Conservation (phyloP, 2,113 vertebrate species). For the Pao palembangensis region DNA sequence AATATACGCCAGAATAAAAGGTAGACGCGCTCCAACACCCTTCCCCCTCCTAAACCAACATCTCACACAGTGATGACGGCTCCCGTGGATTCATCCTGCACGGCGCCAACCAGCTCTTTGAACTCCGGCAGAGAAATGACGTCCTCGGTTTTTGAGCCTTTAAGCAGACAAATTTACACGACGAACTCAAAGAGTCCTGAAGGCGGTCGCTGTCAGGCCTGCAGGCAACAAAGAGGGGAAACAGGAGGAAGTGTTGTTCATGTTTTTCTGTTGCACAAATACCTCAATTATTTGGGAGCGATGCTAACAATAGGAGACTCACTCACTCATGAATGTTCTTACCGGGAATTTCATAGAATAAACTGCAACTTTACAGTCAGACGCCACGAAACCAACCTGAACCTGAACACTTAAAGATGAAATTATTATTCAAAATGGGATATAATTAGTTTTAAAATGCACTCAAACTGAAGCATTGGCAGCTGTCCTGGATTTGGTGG, state of each 20-base stretch:
- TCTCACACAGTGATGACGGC: constrained; percentile 37
- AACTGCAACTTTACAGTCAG: not conserved
- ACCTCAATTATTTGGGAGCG: constrained; percentile 29
- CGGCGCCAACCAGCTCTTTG: constrained; percentile 31
- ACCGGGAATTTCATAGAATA: not conserved
- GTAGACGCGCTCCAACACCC: not conserved
- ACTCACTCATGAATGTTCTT: not conserved
- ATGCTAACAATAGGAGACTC: constrained; percentile 15
- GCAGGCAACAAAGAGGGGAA: constrained; percentile 31
- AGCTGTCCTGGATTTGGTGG: too few relatives aligned
- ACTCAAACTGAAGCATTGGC: too few relatives aligned
- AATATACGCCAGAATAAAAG: constrained; percentile 8
- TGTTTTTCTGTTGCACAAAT: constrained; percentile 35
- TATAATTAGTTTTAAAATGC: too few relatives aligned
- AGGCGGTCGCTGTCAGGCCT: constrained; percentile 34
- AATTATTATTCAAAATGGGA: too few relatives aligned
- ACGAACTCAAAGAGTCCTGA: constrained; percentile 34
- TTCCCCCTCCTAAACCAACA: constrained; percentile 5
- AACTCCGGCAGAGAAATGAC: constrained; percentile 37
- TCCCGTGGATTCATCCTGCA: constrained; percentile 36
- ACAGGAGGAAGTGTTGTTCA: constrained; percentile 18
- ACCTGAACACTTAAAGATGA: not conserved
- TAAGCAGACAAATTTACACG: constrained; percentile 33
- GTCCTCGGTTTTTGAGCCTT: constrained; percentile 34
- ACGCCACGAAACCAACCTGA: not conserved